Evolutionary conservation across 2,797 vertebrate genomes (phyloP).

Genomic region (Anas flavirostris): DNA sequence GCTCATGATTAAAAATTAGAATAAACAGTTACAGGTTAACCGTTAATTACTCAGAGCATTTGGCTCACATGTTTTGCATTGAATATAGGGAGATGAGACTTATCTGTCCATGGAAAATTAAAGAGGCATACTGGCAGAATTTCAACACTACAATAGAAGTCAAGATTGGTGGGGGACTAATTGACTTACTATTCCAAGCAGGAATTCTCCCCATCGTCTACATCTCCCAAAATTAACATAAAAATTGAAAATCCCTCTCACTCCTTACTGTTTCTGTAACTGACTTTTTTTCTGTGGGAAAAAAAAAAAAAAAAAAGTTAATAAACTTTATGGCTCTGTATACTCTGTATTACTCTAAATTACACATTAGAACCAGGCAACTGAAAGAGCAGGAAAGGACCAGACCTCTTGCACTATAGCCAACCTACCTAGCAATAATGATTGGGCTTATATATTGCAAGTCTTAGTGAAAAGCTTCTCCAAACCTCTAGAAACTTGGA

Average conservation of each 20-base stretch:
- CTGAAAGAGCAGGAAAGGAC: neutral
- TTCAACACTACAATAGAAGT: neutral
- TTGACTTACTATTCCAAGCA: neutral
- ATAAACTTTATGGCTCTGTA: neutral
- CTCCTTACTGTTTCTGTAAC: neutral
- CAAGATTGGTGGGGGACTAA: neutral
- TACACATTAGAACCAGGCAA: neutral
- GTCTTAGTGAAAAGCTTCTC: neutral
- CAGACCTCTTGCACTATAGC: neutral
- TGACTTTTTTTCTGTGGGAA: neutral
- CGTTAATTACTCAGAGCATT: conserved; percentile 11
- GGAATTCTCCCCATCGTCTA: neutral
- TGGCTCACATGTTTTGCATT: neutral
- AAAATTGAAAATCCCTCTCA: neutral
- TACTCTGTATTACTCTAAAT: neutral
- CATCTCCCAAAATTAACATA: neutral
- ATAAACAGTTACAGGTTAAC: neutral
- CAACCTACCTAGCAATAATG: neutral
- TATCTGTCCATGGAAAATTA: neutral
- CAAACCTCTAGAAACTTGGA: neutral
- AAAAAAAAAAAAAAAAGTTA: neutral
- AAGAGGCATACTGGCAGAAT: neutral
- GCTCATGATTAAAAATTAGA: neutral
- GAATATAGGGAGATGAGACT: neutral
- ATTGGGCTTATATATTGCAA: neutral